Conservation (phyloP, 2,113 vertebrate genomes). For the Emydura subglobosa region DNA sequence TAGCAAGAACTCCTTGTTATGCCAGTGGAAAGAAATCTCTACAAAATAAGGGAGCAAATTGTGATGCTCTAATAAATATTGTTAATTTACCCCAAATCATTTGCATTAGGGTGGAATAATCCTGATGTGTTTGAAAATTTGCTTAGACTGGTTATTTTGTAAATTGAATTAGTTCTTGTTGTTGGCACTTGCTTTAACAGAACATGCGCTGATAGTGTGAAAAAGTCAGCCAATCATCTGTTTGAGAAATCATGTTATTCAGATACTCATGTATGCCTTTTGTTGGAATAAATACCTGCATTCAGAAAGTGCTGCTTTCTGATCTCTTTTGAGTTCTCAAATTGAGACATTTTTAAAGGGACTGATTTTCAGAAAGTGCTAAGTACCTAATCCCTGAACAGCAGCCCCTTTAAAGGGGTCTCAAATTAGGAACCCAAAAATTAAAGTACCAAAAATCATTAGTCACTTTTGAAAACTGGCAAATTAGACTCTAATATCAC, state of each 20-base stretch:
- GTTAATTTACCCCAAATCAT: not conserved
- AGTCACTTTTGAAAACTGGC: not conserved
- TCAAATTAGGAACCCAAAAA: not conserved
- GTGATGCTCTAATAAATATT: not conserved
- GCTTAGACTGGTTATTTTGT: not conserved
- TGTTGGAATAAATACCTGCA: not conserved
- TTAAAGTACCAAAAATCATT: not conserved
- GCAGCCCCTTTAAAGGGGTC: fast-evolving
- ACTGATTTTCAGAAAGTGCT: not conserved
- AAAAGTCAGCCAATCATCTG: not conserved
- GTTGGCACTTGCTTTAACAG: not conserved
- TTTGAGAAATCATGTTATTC: not conserved
- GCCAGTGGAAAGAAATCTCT: not conserved
- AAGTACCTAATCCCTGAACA: not conserved
- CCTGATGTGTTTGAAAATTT: not conserved
- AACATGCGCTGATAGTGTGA: not conserved
- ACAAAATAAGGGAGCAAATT: not conserved
- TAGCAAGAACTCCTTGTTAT: not conserved
- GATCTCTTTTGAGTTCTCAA: not conserved
- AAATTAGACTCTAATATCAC: not conserved
- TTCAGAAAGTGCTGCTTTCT: not conserved
- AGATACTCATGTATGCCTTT: not conserved
- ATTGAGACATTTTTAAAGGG: not conserved
- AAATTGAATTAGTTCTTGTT: not conserved
- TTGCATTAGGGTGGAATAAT: not conserved